Evolutionary conservation across 2,113 vertebrate genomes (phyloP).

Genomic region (Paradoxurus hermaphroditus): DNA sequence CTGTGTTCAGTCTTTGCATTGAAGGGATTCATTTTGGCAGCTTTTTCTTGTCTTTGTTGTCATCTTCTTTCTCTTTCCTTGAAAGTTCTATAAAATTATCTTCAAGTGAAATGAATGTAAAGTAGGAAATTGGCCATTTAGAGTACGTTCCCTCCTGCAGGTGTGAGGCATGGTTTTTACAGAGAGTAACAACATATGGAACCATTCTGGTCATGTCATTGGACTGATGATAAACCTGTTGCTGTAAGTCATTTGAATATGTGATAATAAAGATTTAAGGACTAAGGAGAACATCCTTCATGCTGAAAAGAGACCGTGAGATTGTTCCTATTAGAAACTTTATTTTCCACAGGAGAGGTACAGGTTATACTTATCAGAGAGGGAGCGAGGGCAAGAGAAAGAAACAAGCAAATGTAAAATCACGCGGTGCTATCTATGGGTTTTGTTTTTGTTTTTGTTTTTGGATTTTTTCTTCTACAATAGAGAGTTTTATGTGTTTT

Average conservation of each 20-base stretch:
- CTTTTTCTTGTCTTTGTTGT: slow-evolving; percentile 38
- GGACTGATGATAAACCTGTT: background rate
- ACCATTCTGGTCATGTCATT: background rate
- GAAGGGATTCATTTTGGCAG: slow-evolving; percentile 51
- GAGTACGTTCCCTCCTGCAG: slow-evolving; percentile 18
- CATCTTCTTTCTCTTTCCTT: slow-evolving; percentile 37
- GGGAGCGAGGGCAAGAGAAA: background rate
- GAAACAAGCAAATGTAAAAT: background rate
- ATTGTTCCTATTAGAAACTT: background rate
- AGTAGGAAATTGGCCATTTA: slow-evolving; percentile 35
- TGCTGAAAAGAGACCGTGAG: background rate
- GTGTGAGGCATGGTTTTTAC: slow-evolving; percentile 22
- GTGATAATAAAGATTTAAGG: background rate
- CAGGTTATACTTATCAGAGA: background rate
- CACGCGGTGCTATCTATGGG: background rate
- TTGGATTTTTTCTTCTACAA: background rate
- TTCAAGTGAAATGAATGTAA: slow-evolving; percentile 63
- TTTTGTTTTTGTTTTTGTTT: background rate
- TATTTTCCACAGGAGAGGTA: slow-evolving; percentile 5
- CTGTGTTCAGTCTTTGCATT: slow-evolving; percentile 31
- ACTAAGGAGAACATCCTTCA: background rate
- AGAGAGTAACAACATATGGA: background rate
- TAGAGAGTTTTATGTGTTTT: background rate
- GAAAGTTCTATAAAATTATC: slow-evolving; percentile 58
- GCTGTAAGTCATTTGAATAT: background rate